Evolutionary conservation across 2,113 vertebrate species (phyloP).

Genomic region (Maccullochella peelii): DNA sequence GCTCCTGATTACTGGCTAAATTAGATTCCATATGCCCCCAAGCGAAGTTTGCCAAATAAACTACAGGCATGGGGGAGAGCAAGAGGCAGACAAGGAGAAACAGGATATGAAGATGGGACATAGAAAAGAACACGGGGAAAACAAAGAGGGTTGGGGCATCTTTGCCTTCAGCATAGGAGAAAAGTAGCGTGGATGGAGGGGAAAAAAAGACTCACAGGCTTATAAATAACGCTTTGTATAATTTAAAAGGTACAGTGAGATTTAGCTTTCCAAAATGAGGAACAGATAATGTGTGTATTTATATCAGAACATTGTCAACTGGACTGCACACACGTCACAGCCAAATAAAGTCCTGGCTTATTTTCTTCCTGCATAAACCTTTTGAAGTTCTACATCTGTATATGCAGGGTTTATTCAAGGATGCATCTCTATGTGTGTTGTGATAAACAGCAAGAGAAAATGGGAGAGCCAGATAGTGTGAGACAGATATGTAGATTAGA

Average conservation of each 20-base stretch:
- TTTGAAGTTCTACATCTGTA: constrained; percentile 48
- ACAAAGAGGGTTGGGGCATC: constrained; percentile 7
- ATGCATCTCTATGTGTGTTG: constrained; percentile 9
- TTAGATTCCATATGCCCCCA: constrained; percentile 60
- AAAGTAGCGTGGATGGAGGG: constrained; percentile 27
- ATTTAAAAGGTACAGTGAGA: constrained; percentile 42
- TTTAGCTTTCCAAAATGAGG: constrained; percentile 38
- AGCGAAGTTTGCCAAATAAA: constrained; percentile 57
- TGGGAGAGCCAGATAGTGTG: constrained; percentile 27
- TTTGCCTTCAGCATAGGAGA: neutral
- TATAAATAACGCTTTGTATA: constrained; percentile 60
- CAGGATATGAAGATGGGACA: constrained; percentile 37
- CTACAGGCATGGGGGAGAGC: constrained; percentile 28
- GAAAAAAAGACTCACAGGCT: constrained; percentile 7
- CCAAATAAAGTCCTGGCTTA: constrained; percentile 24
- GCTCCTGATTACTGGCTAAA: constrained; percentile 71
- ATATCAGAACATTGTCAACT: constrained; percentile 43
- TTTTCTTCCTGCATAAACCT: constrained; percentile 29
- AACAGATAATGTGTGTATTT: constrained; percentile 38
- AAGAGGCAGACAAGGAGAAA: constrained; percentile 20
- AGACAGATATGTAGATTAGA: constrained; percentile 59
- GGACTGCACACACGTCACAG: constrained; percentile 37
- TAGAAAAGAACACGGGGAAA: constrained; percentile 42
- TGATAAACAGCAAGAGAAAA: constrained; percentile 23
- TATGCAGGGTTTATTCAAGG: constrained; percentile 43